phyloP scores from a whole-genome alignment of 53 echinoderm and acorn worm species.

The Luidia sarsii region DNA sequence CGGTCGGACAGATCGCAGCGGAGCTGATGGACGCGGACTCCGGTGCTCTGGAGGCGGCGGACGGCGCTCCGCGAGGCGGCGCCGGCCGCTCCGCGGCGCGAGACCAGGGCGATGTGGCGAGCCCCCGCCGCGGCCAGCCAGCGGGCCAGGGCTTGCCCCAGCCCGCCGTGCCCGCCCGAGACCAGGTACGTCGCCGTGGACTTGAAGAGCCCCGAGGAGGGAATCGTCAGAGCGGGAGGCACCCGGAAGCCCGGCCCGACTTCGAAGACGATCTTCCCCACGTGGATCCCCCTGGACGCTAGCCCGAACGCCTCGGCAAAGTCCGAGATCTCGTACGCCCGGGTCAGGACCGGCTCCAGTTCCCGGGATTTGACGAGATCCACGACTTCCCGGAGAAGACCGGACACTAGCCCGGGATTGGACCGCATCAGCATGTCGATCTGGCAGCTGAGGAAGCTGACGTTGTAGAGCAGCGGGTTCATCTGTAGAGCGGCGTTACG shows the following conservation, averaged over 20 bases:
- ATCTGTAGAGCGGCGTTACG: constrained; percentile 64
- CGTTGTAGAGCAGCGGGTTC: constrained; percentile 58
- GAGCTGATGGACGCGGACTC: constrained; percentile 60
- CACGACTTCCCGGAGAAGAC: background rate
- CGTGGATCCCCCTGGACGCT: constrained; percentile 55
- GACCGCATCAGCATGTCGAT: constrained; percentile 43
- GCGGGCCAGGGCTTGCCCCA: constrained; percentile 74
- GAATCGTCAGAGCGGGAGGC: constrained; percentile 6
- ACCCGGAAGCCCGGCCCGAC: constrained; percentile 2
- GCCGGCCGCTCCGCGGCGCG: constrained; percentile 25
- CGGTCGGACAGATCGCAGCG: constrained; percentile 21
- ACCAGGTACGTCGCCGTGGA: constrained; percentile 75
- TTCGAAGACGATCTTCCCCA: constrained; percentile 58
- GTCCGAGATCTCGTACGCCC: background rate
- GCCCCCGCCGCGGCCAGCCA: constrained; percentile 86
- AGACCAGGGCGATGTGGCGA: constrained; percentile 72
- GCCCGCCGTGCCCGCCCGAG: constrained; percentile 61
- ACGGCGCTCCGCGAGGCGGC: constrained; percentile 62
- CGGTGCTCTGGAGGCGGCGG: constrained; percentile 55
- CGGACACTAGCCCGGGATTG: constrained; percentile 7
- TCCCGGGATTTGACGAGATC: background rate
- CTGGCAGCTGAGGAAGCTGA: constrained; percentile 60
- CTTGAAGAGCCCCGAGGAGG: constrained; percentile 62
- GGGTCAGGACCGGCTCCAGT: constrained; percentile 1
- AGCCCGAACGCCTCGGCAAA: constrained; percentile 46